Evolutionary conservation across 92 coral and sea anemone species (phyloP).

Genomic region (Pocillopora grandis): DNA sequence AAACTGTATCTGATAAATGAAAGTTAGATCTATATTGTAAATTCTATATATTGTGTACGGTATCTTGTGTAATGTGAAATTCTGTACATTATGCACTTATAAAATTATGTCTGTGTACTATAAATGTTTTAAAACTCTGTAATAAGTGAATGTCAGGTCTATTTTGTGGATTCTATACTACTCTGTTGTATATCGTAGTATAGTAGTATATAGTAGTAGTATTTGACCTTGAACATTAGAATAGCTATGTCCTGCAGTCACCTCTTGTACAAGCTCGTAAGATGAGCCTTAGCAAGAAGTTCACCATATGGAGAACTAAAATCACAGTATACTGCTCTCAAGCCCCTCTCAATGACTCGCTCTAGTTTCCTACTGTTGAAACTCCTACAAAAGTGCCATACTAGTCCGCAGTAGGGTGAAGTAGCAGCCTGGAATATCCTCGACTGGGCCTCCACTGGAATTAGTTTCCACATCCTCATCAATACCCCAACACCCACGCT

Average conservation of each 20-base stretch:
- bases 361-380: slow-evolving; percentile 17
- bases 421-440: slow-evolving; percentile 32
- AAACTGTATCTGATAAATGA: too few species aligned
- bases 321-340: slow-evolving; percentile 43
- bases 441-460: slow-evolving; percentile 6
- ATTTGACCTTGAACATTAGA: background rate
- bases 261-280: background rate
- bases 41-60: too few species aligned
- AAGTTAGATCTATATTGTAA: too few species aligned
- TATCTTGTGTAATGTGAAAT: too few species aligned
- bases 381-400: slow-evolving; percentile 21
- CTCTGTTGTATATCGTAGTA: too few species aligned
- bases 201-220: too few species aligned
- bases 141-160: too few species aligned
- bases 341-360: slow-evolving; percentile 33
- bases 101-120: too few species aligned
- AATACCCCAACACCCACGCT: slow-evolving; percentile 30
- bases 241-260: background rate
- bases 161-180: too few species aligned
- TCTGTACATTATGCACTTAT: too few species aligned
- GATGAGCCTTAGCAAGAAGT: background rate
- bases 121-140: too few species aligned
- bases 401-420: slow-evolving; percentile 26
- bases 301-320: slow-evolving; percentile 31
- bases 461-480: slow-evolving; percentile 31